Evolutionary conservation across 2,797 vertebrate species (phyloP).

Genomic region (Danio choprae): DNA sequence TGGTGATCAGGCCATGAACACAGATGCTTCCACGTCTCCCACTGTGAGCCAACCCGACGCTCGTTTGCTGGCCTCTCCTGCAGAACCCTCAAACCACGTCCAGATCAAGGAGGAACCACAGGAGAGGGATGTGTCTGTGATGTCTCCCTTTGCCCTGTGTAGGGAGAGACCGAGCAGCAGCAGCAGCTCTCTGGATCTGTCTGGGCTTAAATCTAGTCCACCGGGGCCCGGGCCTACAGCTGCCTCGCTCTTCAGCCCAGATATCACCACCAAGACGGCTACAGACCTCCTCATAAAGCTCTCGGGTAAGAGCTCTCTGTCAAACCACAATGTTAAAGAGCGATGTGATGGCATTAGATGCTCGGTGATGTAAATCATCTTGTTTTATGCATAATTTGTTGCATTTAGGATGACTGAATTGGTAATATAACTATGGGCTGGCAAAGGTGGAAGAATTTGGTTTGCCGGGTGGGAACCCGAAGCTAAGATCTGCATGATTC

Average conservation of each 20-base stretch:
- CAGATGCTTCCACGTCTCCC: conserved; percentile 79
- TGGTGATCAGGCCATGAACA: conserved; percentile 72
- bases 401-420: conserved; percentile 21
- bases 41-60: conserved; percentile 71
- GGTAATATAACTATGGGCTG: conserved; percentile 23
- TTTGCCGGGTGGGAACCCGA: not conserved
- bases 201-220: conserved; percentile 78
- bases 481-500: conserved; percentile 25
- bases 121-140: conserved; percentile 85
- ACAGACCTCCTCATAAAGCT: conserved; percentile 99
- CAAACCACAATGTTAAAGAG: not conserved
- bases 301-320: conserved; percentile 83
- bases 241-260: conserved; percentile 93
- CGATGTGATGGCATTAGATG: not conserved
- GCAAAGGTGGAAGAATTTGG: conserved; percentile 20
- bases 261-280: conserved; percentile 97
- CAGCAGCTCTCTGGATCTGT: conserved; percentile 83
- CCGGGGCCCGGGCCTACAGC: conserved; percentile 76
- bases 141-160: conserved; percentile 85
- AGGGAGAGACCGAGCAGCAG: conserved; percentile 86
- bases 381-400: conserved; percentile 14
- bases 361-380: conserved; percentile 6
- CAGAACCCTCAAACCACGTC: conserved; percentile 84
- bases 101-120: conserved; percentile 96
- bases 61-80: conserved; percentile 75